These are phyloP conservation scores for Characodon lateralis DNA, from an alignment of 2,797 vertebrate genomes.

Conservation along the genomic window DNA sequence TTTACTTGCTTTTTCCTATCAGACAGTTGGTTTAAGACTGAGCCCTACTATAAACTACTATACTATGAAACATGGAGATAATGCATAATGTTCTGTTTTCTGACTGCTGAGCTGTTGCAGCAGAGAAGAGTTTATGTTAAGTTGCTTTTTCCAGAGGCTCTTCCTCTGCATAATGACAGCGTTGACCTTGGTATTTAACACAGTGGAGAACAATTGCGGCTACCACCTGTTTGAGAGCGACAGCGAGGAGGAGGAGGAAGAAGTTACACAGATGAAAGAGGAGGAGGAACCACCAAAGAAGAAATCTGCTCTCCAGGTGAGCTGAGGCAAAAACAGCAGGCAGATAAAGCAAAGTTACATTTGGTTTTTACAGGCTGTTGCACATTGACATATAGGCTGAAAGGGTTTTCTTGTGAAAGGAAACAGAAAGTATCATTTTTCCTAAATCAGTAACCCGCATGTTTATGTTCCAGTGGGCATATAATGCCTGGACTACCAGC, in stretches of 20 bases:
- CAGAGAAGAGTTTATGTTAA: background rate
- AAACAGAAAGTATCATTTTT: background rate
- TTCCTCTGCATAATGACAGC: background rate
- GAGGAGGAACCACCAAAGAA: conserved; percentile 69
- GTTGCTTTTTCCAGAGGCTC: background rate
- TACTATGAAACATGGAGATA: background rate
- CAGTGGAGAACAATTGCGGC: conserved; percentile 74
- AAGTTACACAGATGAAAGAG: conserved; percentile 63
- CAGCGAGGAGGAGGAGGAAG: conserved; percentile 80
- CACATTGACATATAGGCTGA: too few species aligned
- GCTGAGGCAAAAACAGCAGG: background rate
- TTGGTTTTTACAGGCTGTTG: background rate
- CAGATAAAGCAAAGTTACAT: background rate
- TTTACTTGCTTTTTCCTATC: background rate
- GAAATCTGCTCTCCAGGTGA: conserved; percentile 83
- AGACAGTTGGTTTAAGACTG: background rate
- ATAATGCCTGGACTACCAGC: conserved; percentile 81
- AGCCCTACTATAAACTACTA: background rate
- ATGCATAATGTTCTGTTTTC: background rate
- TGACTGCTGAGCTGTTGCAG: background rate
- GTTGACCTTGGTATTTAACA: conserved; percentile 24
- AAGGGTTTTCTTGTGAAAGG: background rate
- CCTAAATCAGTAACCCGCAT: conserved; percentile 7
- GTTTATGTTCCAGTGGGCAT: conserved; percentile 72
- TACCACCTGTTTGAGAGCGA: conserved; percentile 81